Evolutionary conservation across 2,113 vertebrate genomes (phyloP), one percentile per base, ranked within the genome.

Genomic region (Columbina picui): DNA sequence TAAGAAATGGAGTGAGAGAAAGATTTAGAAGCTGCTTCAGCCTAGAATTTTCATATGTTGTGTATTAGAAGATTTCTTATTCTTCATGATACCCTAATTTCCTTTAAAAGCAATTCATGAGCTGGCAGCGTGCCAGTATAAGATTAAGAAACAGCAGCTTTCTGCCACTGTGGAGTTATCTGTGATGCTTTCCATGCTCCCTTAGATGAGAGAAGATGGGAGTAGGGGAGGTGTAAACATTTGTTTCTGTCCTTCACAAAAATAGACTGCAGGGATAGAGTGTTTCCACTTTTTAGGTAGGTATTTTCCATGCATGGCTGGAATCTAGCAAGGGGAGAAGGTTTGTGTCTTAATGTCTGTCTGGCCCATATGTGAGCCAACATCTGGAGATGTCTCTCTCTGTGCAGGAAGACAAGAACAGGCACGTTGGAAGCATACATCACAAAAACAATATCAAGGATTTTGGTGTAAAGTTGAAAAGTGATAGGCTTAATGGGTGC

Each of bases 391-490:
- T 63, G 13, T 71, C 74, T 76, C 22, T 83, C 73, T 34, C 39
- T 69, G 32, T 25, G 38, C 38, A 74, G 68, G 68, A 90, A 74
- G 76, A 77, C 29, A 3, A 96, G 91, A 96, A 84, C 60, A 87
- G 94, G 47, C 93, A 92, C 39, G 94, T 94, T 97, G 59, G 60
- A 84, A 94, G 34, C 22, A 1, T 56, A 88, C 63, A 80, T 71
- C 53, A 84, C 76, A 80, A 84, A 93, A 95, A 90, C 55, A 97
- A 3, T 77, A 93, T 90, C 80, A 92, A 90, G 89, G 76, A 92
- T 92, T 97, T 95, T 89, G 63, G 86, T 95, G 68, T 81, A 81
- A 95, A 94, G 89, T 92, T 94, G 90, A 90, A 92, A 95, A 96
- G 93, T 78, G 94, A 97, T 95, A 94, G 94, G 68, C 83, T 96